Conservation (phyloP, 1,140 invertebrate species). For the Lycorma delicatula region DNA sequence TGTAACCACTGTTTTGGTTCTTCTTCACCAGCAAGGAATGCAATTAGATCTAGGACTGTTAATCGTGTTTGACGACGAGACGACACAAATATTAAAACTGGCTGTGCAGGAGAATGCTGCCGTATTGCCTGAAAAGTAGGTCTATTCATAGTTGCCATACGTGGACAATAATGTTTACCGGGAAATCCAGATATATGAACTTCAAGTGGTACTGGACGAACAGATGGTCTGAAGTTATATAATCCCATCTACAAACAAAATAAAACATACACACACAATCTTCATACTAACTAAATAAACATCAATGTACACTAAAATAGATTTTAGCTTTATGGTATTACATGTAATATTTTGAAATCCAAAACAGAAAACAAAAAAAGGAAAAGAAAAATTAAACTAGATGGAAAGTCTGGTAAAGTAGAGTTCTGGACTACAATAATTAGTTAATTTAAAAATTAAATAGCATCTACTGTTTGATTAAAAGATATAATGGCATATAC, state of each 20-base stretch:
- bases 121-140: constrained; percentile 95
- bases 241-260: constrained; percentile 59
- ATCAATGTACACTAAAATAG: too few relatives aligned
- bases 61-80: constrained; percentile 94
- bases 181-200: constrained; percentile 91
- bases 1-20: constrained; percentile 94
- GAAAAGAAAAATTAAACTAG: too few relatives aligned
- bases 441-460: too few relatives aligned
- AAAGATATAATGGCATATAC: too few relatives aligned
- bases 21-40: constrained; percentile 81
- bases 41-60: constrained; percentile 93
- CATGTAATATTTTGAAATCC: too few relatives aligned
- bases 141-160: constrained; percentile 99
- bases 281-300: too few relatives aligned
- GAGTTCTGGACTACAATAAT: too few relatives aligned
- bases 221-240: constrained; percentile 96
- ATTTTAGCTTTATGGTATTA: too few relatives aligned
- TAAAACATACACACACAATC: too few relatives aligned
- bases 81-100: constrained; percentile 92
- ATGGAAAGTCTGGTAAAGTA: too few relatives aligned
- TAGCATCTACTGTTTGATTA: too few relatives aligned
- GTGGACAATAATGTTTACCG: constrained; percentile 96
- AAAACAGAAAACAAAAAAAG: too few relatives aligned
- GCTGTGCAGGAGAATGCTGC: constrained; percentile 83
- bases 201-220: constrained; percentile 93